Evolutionary conservation across 2,888 invertebrate genomes (phyloP), one percentile per base, ranked within the genome.

Genomic region (Notodonta dromedarius): DNA sequence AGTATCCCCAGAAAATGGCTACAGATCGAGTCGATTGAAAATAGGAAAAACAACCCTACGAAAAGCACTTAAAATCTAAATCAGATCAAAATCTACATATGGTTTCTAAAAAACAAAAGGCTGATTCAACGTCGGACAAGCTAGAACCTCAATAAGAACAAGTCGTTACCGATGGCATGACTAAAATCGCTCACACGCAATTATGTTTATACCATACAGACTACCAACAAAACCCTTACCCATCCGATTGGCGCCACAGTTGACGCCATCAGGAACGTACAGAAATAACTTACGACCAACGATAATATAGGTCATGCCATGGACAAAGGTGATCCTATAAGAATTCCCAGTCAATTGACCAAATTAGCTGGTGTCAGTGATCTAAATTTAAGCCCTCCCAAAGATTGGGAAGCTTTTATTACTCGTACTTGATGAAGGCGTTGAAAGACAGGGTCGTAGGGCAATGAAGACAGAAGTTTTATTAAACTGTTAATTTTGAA

Each of bases 201-300:
- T 59, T 44, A n/a, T n/a, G 59, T 63, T 75, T 70, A 57, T 16
- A 67, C 76, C 73, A 80, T 75, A 75, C 62, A 66, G 16, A 16
- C 35, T 35, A 35, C 35, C 35, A 35, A 35, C 44, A 61, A 73
- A 79, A 74, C 75, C 75, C 71, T 77, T 35, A 35, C 35, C 35
- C 73, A 75, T 70, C 71, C 79, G 68, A 69, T 69, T 71, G 88
- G 85, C 88, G 88, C 87, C 88, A 73, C 73, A 65, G 80, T 81
- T 89, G 88, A 87, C 88, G 88, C 83, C 89, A 88, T 85, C 83
- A 58, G 69, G 71, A 61, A 69, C 74, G 78, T 82, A 80, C 77
- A 80, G 73, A 77, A 77, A 78, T 69, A 44, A 11, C 44, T 7
- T 44, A 78, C 61, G 69, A 70, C 70, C 65, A 63, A 65, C 58